Conservation (phyloP, 2,797 vertebrate genomes). For the Galago senegalensis region DNA sequence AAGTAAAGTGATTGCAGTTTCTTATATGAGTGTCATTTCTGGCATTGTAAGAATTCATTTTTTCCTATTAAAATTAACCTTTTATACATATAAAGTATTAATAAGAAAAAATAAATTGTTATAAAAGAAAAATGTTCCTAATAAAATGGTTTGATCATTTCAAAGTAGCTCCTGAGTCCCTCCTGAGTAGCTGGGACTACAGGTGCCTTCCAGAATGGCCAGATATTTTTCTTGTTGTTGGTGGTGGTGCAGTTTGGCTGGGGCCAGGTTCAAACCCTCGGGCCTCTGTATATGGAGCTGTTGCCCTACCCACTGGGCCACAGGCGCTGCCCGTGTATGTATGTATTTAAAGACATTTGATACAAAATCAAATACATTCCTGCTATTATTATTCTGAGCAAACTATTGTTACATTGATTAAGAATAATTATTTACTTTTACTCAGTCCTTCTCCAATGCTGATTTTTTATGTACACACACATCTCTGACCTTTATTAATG, state of each 20-base stretch:
- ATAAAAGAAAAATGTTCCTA: slow-evolving; percentile 7
- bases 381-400: background rate
- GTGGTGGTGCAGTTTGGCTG: too few species aligned
- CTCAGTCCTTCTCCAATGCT: background rate
- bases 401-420: background rate
- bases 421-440: background rate
- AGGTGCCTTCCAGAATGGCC: too few species aligned
- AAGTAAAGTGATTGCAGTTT: background rate
- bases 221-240: too few species aligned
- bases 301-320: too few species aligned
- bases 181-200: too few species aligned
- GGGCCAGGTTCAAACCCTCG: too few species aligned
- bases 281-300: too few species aligned
- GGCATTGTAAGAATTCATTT: background rate
- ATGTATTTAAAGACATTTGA: background rate
- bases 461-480: background rate
- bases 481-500: background rate
- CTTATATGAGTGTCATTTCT: background rate
- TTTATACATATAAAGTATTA: background rate
- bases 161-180: background rate
- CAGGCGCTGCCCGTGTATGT: background rate
- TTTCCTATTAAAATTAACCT: background rate
- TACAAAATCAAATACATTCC: background rate
- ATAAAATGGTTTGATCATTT: background rate
- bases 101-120: background rate